Evolutionary conservation across 1,140 invertebrate genomes (phyloP).

Genomic region (Scaptomyza montana): DNA sequence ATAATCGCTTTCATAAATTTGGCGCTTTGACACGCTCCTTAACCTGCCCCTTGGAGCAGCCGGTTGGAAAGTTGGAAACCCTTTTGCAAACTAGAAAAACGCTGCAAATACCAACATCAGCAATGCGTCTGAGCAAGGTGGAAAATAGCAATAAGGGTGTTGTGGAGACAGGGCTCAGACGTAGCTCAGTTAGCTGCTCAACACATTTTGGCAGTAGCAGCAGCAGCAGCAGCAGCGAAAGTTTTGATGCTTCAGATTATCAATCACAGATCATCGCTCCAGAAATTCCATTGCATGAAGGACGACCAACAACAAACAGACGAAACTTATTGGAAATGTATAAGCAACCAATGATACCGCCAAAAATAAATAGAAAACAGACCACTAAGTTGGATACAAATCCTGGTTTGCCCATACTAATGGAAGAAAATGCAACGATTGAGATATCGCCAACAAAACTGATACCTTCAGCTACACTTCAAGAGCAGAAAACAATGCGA

Average conservation of each 20-base stretch:
- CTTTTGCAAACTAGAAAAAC: background rate
- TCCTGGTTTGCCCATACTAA: background rate
- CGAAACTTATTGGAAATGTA: constrained; percentile 3
- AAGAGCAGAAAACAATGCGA: too few species aligned
- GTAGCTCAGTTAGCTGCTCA: background rate
- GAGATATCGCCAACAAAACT: too few species aligned
- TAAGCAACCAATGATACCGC: background rate
- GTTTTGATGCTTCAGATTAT: background rate
- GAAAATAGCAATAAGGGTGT: background rate
- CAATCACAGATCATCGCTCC: too few species aligned
- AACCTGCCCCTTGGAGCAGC: background rate
- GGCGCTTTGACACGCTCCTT: too few species aligned
- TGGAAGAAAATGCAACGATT: background rate
- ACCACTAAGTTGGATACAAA: background rate
- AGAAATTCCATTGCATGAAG: background rate
- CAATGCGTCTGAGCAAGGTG: constrained; percentile 22
- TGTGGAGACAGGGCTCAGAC: constrained; percentile 23
- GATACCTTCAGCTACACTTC: too few species aligned
- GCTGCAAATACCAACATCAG: constrained; percentile 10
- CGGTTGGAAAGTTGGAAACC: background rate
- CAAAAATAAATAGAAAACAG: background rate
- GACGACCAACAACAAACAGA: background rate
- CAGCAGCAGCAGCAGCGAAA: constrained; percentile 12
- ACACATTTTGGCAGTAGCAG: background rate
- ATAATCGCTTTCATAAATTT: background rate